Conservation (phyloP, 1,140 invertebrate genomes). For the Rhyzopertha dominica region DNA sequence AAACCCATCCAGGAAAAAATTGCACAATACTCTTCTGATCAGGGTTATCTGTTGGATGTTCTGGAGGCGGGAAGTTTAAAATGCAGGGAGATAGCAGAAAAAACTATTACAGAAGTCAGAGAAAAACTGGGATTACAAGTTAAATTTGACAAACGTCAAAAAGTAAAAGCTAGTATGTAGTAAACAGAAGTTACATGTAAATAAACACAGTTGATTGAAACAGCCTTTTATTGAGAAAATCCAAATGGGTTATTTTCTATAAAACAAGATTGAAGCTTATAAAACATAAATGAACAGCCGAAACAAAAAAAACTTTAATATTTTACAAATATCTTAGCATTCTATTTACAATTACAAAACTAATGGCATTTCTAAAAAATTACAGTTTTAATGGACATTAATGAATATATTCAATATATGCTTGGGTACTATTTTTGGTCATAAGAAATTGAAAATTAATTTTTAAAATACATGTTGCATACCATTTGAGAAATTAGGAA, state of each 20-base stretch:
- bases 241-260: background rate
- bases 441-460: no score
- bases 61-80: slow-evolving; percentile 64
- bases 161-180: slow-evolving; percentile 10
- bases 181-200: slow-evolving; percentile 14
- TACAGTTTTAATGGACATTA: no score
- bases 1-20: slow-evolving; percentile 66
- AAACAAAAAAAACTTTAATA: no score
- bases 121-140: slow-evolving; percentile 55
- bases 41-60: slow-evolving; percentile 60
- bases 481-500: no score
- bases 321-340: no score
- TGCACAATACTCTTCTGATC: slow-evolving; percentile 54
- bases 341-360: no score
- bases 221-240: background rate
- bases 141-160: no score
- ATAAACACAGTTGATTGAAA: background rate
- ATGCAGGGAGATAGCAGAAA: slow-evolving; percentile 62
- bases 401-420: no score
- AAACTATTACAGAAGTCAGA: slow-evolving; percentile 65
- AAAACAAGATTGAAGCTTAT: background rate
- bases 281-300: background rate
- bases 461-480: no score
- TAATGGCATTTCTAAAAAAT: no score
- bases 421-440: no score